Conservation (phyloP, 2,113 vertebrate species). For the Phainopepla nitens region DNA sequence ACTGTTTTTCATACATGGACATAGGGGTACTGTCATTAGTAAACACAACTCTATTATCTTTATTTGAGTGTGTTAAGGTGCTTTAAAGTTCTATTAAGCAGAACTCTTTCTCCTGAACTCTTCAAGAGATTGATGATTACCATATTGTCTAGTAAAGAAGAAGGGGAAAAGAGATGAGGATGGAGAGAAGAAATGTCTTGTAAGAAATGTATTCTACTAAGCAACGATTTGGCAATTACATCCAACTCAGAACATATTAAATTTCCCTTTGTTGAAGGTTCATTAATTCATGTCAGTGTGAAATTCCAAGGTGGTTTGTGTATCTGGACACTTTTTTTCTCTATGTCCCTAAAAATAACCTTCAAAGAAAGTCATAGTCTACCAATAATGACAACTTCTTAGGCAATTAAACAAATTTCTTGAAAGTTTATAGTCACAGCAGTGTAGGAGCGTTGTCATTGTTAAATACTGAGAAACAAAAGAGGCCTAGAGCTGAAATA, state of each 20-base stretch:
- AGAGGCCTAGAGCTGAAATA: neutral
- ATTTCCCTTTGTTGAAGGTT: constrained; percentile 13
- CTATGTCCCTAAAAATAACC: neutral
- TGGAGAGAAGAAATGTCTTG: neutral
- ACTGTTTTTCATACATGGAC: neutral
- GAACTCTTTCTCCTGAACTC: neutral
- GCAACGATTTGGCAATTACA: constrained; percentile 11
- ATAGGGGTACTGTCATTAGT: neutral
- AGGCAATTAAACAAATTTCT: constrained; percentile 5
- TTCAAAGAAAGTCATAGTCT: neutral
- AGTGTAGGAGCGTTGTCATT: neutral
- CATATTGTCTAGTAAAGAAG: neutral
- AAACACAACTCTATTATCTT: neutral
- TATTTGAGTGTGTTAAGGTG: neutral
- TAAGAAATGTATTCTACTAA: constrained; percentile 33
- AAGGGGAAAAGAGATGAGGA: neutral
- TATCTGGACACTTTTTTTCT: neutral
- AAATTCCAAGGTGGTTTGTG: neutral
- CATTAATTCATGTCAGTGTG: constrained; percentile 31
- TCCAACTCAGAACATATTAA: neutral
- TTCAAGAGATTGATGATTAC: neutral
- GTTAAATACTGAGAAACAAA: neutral
- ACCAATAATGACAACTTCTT: neutral
- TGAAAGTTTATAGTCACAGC: neutral
- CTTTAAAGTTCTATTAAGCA: neutral